Evolutionary conservation across 2,888 invertebrate species (phyloP).

Genomic region (Nasonia oneida): DNA sequence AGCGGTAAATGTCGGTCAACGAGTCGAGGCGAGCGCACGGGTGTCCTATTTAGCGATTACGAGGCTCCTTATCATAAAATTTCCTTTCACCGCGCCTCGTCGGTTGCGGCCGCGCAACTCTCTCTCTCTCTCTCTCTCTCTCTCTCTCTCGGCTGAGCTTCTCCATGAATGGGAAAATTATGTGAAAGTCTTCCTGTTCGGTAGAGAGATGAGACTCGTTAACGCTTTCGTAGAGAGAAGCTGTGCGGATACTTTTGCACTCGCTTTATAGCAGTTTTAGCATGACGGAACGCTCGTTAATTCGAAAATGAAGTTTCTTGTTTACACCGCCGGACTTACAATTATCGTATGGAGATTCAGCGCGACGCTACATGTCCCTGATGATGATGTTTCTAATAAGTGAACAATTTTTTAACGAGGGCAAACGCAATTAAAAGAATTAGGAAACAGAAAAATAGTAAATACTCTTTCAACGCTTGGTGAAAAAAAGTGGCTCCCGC

Average conservation of each 20-base stretch:
- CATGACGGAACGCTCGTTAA: slow-evolving; percentile 2
- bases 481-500: not conserved
- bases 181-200: slow-evolving; percentile 56
- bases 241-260: not conserved
- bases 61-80: slow-evolving; percentile 60
- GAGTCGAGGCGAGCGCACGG: slow-evolving; percentile 12
- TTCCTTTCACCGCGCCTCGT: slow-evolving; percentile 59
- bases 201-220: not conserved
- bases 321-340: not conserved
- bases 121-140: no score
- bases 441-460: not conserved
- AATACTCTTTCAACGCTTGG: slow-evolving; percentile 22
- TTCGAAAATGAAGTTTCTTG: slow-evolving; percentile 3
- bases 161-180: slow-evolving; percentile 55
- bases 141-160: not conserved
- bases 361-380: not conserved
- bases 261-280: not conserved
- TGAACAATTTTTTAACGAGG: not conserved
- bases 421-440: not conserved
- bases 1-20: slow-evolving; percentile 51
- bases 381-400: not conserved
- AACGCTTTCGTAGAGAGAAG: not conserved
- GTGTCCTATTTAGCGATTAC: slow-evolving; percentile 61
- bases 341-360: not conserved
- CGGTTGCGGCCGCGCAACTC: not conserved